These are phyloP conservation scores for Myodes glareolus DNA, from an alignment of 2,113 vertebrate species.

Conservation along the genomic window DNA sequence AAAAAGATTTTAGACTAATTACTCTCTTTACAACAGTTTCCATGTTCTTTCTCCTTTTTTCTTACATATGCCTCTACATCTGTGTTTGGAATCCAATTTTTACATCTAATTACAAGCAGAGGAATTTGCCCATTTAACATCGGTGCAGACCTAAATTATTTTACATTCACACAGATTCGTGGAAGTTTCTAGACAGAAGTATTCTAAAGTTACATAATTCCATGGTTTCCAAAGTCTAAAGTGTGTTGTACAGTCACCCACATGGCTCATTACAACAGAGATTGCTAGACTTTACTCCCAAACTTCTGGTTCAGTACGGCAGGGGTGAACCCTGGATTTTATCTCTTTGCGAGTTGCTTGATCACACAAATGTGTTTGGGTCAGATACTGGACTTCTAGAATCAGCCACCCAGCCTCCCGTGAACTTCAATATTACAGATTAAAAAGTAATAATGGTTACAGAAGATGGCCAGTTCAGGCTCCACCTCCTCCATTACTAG, in stretches of 20 bases:
- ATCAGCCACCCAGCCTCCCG: background rate
- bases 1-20: constrained; percentile 70
- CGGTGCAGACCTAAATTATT: constrained; percentile 61
- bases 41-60: constrained; percentile 61
- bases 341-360: background rate
- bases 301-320: background rate
- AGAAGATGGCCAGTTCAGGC: background rate
- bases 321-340: background rate
- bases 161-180: constrained; percentile 65
- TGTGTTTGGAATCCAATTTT: constrained; percentile 76
- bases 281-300: background rate
- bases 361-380: background rate
- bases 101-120: constrained; percentile 77
- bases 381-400: background rate
- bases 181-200: constrained; percentile 52
- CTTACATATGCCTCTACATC: constrained; percentile 78
- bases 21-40: constrained; percentile 63
- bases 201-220: constrained; percentile 52
- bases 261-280: background rate
- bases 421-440: background rate
- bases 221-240: constrained; percentile 26
- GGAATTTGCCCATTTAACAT: constrained; percentile 71
- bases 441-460: background rate
- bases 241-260: background rate
- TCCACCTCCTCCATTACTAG: background rate